Evolutionary conservation across 2,113 vertebrate genomes (phyloP), one percentile per base, ranked within the genome.

Genomic region (Verasper variegatus): DNA sequence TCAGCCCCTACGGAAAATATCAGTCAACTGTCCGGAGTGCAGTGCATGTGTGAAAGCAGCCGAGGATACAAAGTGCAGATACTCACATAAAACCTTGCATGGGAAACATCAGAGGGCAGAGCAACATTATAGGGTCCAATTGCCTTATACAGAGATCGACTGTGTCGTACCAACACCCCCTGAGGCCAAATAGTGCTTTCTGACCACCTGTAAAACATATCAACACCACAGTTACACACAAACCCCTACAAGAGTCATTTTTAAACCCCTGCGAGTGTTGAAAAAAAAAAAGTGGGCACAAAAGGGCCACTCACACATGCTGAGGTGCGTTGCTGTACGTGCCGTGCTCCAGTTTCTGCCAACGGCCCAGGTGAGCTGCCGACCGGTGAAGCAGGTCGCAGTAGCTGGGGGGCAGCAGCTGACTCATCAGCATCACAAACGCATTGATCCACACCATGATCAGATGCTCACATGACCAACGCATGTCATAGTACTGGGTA

Each of bases 391-490:
- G 95, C 87, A 97, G 92, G 90, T 99, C 98, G 60, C 98, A 98
- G 92, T 99, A 99, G 88, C 96, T 96, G 74, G 98, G 97, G 2
- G 98, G 98, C 66, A 99, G 94, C 88, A 99, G 93, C 74, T 99
- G 98, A 4, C 96, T 97, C 92, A 97, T 99, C 74, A 99, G 94
- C 98, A 99, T 99, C 86, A 99, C 98, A 54, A 99, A 99, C n/a
- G 98, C 97, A 21, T 99, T 99, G 94, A 99, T 97, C 98, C 98
- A 99, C 89, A 99, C 98, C 97, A 99, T 99, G 90, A 99, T 98
- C 87, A 99, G 95, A 84, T 99, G 98, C 90, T 99, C 98, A n/a
- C 98, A 99, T 12, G 98, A 99, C 98, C 98, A 99, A 78, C 98
- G 97, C 98, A 99, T 99, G 93, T 99, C 98, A 1, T 99, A 99